Conservation (phyloP, 2,888 invertebrate genomes). For the Eilema caniola region DNA sequence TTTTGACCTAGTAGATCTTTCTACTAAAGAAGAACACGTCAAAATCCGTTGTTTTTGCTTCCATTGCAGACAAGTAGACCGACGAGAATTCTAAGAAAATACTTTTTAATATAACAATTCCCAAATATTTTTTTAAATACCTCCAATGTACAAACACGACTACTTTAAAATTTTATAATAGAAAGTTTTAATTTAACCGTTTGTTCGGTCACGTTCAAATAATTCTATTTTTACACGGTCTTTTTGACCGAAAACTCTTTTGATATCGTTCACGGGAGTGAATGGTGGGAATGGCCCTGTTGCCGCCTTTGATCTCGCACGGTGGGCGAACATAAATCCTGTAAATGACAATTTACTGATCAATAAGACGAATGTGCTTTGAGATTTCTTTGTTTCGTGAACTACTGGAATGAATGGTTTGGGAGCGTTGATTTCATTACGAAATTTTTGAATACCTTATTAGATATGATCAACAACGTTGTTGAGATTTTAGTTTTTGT, state of each 20-base stretch:
- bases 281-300: slow-evolving; percentile 36
- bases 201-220: slow-evolving; percentile 52
- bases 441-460: slow-evolving; percentile 13
- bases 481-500: neutral
- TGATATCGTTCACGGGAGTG: slow-evolving; percentile 59
- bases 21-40: too few species aligned
- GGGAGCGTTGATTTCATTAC: slow-evolving; percentile 36
- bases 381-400: slow-evolving; percentile 44
- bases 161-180: neutral
- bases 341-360: slow-evolving; percentile 73
- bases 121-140: neutral
- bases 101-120: neutral
- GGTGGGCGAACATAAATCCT: slow-evolving; percentile 74
- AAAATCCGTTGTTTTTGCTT: too few species aligned
- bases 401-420: slow-evolving; percentile 41
- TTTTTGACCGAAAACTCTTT: slow-evolving; percentile 51
- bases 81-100: too few species aligned
- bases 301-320: slow-evolving; percentile 71
- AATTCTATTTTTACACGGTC: slow-evolving; percentile 63
- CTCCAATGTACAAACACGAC: neutral
- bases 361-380: slow-evolving; percentile 45
- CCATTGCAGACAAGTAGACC: too few species aligned
- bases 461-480: slow-evolving; percentile 20
- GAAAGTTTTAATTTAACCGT: slow-evolving; percentile 10
- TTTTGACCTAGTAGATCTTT: too few species aligned